Base-by-base conservation (phyloP, 2,888 invertebrate species). In the Drosophila austrosaltans region DNA sequence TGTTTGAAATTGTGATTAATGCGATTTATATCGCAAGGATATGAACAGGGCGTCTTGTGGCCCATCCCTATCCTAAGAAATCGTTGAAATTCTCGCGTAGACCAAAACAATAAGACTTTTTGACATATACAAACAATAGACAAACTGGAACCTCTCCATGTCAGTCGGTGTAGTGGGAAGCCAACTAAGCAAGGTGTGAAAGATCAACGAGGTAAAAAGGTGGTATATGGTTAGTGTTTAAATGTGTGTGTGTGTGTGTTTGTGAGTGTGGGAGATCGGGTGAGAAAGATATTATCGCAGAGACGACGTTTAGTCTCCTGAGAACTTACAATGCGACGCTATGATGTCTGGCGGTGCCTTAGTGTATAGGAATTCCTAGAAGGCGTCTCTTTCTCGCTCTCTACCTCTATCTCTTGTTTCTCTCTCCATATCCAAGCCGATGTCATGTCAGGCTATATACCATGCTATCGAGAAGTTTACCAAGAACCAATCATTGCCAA, bases 401-500 rank as follows among this genome's bases (percentile, higher is more conserved):
- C n/a, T 4, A 22, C 22, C 6, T 48, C 48, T 48, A 2, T 12
- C 16, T 40, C 40, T 7, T 7, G 0, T 8, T 4, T 8, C 10
- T 36, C 3, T 36, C 2, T 36, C 2, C 8, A 36, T 36, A 8
- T 22, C 32, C 22, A 54, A 12, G n/a, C 7, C 64, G 44, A 53
- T 48, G 12, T 59, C 62, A 58, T 68, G 72, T 39, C 69, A 53
- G 69, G 54, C 62, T 61, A 75, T 69, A 72, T 72, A 76, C 32
- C 81, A 71, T 78, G 78, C 72, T 70, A 66, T 56, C 63, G 64
- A 63, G 62, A 64, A 76, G 66, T 81, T 80, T 83, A 88, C 78
- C 81, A 67, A 73, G 89, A 89, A 83, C 83, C 83, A 83, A 83
- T 83, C 83, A 87, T 80, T 81, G 87, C 65, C 65, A 56, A 63